Percentiles rank a stretch among this genome's conserved stretches.
Evolutionary conservation across 2,113 vertebrate genomes (phyloP).

Genomic region (Trogon surrucura): DNA sequence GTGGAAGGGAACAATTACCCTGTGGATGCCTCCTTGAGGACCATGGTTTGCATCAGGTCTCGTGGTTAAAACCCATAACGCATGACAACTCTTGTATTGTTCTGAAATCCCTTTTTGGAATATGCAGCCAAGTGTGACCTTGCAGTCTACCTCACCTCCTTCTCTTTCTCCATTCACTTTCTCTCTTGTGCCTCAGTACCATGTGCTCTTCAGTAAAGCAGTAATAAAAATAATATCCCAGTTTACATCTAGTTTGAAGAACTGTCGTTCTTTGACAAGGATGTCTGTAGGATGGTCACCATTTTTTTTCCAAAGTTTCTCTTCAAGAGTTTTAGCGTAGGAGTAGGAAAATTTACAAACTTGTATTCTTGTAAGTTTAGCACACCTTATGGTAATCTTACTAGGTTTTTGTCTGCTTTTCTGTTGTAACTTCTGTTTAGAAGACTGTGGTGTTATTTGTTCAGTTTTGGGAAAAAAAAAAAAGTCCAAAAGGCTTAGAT

Average conservation of each 20-base stretch:
- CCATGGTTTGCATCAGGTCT: accelerated
- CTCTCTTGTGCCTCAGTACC: accelerated
- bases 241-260: not conserved
- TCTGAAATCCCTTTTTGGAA: not conserved
- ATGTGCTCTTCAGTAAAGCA: not conserved
- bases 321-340: not conserved
- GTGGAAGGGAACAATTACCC: accelerated
- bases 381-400: not conserved
- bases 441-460: not conserved
- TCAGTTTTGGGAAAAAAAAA: not conserved
- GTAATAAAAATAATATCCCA: not conserved
- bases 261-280: not conserved
- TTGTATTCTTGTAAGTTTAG: not conserved
- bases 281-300: not conserved
- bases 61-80: not conserved
- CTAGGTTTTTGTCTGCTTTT: not conserved
- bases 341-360: not conserved
- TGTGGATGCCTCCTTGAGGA: not conserved
- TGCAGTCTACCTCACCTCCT: not conserved
- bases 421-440: not conserved
- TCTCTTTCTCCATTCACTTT: not conserved
- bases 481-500: not conserved
- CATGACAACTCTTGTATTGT: not conserved
- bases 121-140: not conserved
- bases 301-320: not conserved